A percentile compares a stretch with the other conserved stretches of the same genome.
Conservation (phyloP, 2,888 invertebrate species). For the Abrostola triplasia region DNA sequence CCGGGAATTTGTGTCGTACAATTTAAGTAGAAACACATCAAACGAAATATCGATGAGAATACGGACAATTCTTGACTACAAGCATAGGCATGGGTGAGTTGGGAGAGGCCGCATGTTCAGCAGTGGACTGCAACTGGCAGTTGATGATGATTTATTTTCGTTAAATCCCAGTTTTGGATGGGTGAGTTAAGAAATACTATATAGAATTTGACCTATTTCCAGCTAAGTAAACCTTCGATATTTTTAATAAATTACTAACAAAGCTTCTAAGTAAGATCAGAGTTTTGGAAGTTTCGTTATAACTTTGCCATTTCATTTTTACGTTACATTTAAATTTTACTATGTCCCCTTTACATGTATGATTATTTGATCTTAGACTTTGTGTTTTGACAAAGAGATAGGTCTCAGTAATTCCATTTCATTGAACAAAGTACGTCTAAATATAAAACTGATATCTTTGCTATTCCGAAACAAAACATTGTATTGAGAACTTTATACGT, state of each 20-base stretch:
- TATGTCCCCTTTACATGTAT: neutral
- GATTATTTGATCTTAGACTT: neutral
- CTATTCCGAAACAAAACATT: constrained; percentile 17
- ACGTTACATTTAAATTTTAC: constrained; percentile 18
- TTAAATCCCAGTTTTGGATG: too few species aligned
- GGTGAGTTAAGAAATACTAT: too few species aligned
- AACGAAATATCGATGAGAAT: neutral
- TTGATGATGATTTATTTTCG: too few species aligned
- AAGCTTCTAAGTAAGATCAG: constrained; percentile 6
- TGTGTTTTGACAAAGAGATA: constrained; percentile 5
- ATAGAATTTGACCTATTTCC: too few species aligned
- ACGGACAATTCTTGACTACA: neutral
- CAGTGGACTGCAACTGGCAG: too few species aligned
- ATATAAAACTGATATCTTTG: constrained; percentile 12
- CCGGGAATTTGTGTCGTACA: constrained; percentile 3
- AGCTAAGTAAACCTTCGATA: too few species aligned
- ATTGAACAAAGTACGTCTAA: constrained; percentile 12
- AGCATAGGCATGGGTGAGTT: neutral
- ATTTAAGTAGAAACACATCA: neutral
- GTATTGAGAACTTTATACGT: neutral
- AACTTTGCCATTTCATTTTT: constrained; percentile 24
- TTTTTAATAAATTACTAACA: too few species aligned
- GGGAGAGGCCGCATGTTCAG: too few species aligned
- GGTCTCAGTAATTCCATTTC: constrained; percentile 11
- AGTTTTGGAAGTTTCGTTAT: constrained; percentile 10